phyloP scores from a whole-genome alignment of 2,113 vertebrate genomes.

The Phodopus roborovskii region DNA sequence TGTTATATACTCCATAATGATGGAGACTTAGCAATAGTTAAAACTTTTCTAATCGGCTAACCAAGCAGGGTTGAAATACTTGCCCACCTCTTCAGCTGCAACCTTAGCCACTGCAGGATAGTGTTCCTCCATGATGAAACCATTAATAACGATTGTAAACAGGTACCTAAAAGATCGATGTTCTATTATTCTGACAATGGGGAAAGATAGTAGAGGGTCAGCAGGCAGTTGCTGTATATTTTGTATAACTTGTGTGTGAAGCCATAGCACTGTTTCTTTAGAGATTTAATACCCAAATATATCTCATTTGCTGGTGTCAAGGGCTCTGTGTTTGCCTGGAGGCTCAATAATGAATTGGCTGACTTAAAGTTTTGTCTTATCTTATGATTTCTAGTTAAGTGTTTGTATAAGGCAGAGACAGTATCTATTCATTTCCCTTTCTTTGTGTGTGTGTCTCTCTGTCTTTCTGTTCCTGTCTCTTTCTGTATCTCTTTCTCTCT shows the following conservation, averaged over 20 bases:
- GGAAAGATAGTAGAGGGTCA: not conserved
- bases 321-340: not conserved
- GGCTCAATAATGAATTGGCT: not conserved
- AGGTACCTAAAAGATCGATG: not conserved
- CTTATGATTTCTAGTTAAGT: not conserved
- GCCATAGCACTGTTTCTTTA: not conserved
- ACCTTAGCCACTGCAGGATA: not conserved
- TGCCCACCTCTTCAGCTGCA: not conserved
- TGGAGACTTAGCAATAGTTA: not conserved
- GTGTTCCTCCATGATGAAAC: not conserved
- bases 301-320: slow-evolving; percentile 4
- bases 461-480: not conserved
- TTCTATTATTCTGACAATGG: not conserved
- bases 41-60: not conserved
- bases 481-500: not conserved
- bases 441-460: not conserved
- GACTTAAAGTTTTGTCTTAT: not conserved
- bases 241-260: slow-evolving; percentile 13
- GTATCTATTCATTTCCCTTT: not conserved
- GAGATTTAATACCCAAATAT: not conserved
- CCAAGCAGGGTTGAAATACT: not conserved
- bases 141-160: not conserved
- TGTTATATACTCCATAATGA: not conserved
- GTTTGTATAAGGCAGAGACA: not conserved
- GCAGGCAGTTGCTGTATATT: not conserved